Percentiles rank a stretch among this genome's conserved stretches.
Evolutionary conservation across 2,797 vertebrate species (phyloP).

Genomic region (Ctenosaura bakeri): DNA sequence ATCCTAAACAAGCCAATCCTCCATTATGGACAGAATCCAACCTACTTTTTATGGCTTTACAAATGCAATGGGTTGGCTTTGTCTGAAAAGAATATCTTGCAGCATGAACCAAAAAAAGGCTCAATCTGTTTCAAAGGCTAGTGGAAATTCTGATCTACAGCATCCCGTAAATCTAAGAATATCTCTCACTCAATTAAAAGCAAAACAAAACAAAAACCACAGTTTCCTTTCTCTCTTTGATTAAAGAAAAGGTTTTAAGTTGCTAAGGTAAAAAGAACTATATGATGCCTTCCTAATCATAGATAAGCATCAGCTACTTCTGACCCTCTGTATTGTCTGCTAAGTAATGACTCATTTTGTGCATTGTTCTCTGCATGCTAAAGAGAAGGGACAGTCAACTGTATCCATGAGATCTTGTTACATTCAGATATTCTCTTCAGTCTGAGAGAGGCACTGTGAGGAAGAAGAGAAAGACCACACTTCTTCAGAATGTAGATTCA

Average conservation of each 20-base stretch:
- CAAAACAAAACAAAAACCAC: conserved; percentile 24
- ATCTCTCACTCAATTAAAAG: conserved; percentile 32
- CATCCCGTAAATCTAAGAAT: conserved; percentile 64
- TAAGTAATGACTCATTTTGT: conserved; percentile 75
- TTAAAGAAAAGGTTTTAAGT: conserved; percentile 73
- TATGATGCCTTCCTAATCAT: conserved; percentile 62
- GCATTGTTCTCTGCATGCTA: conserved; percentile 64
- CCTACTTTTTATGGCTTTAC: conserved; percentile 1
- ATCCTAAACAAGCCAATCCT: neutral
- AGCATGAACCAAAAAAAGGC: conserved; percentile 30
- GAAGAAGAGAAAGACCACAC: conserved; percentile 49
- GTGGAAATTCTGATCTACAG: conserved; percentile 60
- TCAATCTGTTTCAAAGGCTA: conserved; percentile 45
- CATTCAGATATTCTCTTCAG: conserved; percentile 52
- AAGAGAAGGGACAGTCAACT: conserved; percentile 71
- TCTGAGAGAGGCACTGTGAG: conserved; percentile 51
- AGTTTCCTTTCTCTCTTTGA: conserved; percentile 67
- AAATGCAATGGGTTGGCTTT: conserved; percentile 36
- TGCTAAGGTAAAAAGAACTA: conserved; percentile 68
- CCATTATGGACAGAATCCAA: neutral
- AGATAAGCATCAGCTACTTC: conserved; percentile 77
- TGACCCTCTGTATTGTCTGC: conserved; percentile 69
- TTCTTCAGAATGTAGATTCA: conserved; percentile 51
- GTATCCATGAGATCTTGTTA: conserved; percentile 74
- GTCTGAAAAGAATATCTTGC: conserved; percentile 25